Conservation (phyloP, 1,140 invertebrate genomes). For the Plodia interpunctella region DNA sequence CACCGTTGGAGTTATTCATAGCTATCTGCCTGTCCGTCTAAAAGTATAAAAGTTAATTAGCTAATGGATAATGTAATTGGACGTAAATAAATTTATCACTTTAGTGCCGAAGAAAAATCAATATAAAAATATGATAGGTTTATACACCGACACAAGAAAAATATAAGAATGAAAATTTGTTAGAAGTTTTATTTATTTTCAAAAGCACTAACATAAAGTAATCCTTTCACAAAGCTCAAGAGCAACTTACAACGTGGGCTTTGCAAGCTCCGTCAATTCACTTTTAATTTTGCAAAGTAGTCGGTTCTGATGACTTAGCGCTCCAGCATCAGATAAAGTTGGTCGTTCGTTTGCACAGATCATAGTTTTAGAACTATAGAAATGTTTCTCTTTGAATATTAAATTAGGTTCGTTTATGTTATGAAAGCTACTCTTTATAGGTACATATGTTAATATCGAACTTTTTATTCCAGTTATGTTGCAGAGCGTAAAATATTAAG, state of each 20-base stretch:
- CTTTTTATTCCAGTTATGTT: no score
- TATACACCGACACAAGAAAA: no score
- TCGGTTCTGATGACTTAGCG: background rate
- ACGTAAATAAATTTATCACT: no score
- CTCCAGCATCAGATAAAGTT: background rate
- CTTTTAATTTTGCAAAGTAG: slow-evolving; percentile 1
- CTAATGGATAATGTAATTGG: no score
- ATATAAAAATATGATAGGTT: no score
- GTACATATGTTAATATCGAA: no score
- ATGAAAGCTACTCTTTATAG: background rate
- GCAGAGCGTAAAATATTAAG: no score
- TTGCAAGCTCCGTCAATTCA: background rate
- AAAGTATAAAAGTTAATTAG: no score
- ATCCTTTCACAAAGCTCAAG: background rate
- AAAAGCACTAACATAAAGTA: background rate
- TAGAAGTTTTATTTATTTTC: background rate
- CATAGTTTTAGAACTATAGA: background rate
- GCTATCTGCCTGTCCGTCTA: no score
- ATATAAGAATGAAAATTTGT: no score
- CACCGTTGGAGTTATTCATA: no score
- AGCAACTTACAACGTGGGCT: background rate
- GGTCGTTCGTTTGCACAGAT: background rate
- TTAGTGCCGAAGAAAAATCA: no score
- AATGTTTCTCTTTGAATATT: background rate
- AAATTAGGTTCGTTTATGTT: background rate